These are phyloP conservation scores for Enteromius argenteus DNA, from an alignment of 2,797 vertebrate species.

Conservation along the genomic window DNA sequence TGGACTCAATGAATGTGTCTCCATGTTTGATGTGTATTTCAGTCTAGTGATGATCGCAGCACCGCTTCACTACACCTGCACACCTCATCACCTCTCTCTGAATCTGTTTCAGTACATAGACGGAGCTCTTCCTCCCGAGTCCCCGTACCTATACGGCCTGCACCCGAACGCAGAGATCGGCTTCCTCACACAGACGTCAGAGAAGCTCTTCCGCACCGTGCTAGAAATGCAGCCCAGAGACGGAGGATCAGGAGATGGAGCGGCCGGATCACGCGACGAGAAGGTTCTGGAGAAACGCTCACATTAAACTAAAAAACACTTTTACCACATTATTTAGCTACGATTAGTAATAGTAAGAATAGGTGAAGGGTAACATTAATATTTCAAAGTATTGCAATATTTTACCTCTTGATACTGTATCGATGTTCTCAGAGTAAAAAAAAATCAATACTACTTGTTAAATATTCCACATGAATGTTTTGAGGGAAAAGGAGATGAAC, in stretches of 20 bases:
- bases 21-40: slow-evolving; percentile 1
- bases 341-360: not conserved
- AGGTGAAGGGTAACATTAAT: not conserved
- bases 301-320: not conserved
- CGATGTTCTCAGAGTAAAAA: slow-evolving; percentile 6
- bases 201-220: slow-evolving; percentile 87
- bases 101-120: slow-evolving; percentile 86
- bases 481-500: not conserved
- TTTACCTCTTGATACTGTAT: not conserved
- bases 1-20: not conserved
- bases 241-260: slow-evolving; percentile 73
- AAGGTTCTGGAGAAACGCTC: slow-evolving; percentile 75
- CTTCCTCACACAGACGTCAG: slow-evolving; percentile 91
- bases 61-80: not conserved
- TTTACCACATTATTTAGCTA: not conserved
- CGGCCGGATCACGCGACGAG: slow-evolving; percentile 79
- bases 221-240: slow-evolving; percentile 92
- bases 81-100: slow-evolving; percentile 8
- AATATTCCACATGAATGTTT: not conserved
- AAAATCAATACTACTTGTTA: not conserved
- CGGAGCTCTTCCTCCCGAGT: slow-evolving; percentile 85
- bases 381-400: not conserved
- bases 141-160: slow-evolving; percentile 91
- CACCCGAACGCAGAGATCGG: slow-evolving; percentile 96
- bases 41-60: slow-evolving; percentile 6